Evolutionary conservation across 2,113 vertebrate species (phyloP), one percentile per base, ranked within the genome.

Genomic region (Eolophus roseicapilla): DNA sequence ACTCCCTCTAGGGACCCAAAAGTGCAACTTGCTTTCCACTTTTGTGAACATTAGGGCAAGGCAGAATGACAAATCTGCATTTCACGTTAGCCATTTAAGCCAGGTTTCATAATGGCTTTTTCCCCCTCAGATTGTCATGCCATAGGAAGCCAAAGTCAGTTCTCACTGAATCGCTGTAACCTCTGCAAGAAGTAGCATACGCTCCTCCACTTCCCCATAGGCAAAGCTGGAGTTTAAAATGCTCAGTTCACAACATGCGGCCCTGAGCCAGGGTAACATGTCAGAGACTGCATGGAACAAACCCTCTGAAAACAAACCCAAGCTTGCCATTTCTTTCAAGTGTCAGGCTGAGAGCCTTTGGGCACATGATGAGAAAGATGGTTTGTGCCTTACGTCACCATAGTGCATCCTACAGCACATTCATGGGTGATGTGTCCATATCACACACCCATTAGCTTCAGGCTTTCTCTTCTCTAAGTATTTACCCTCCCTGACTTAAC

Each of bases 401-500:
- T 0, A 0, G 31, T 46, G 39, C 64, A 52, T 33, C 24, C 73
- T 35, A 13, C 1, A 0, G n/a, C 65, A 41, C 0, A 1, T 50
- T 63, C 11, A 2, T 12, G 60, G 67, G 28, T 46, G 69, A 78
- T 4, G 18, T 27, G 44, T 25, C 82, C 74, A 10, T 12, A 50
- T 24, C 77, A 57, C 57, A 80, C 57, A 31, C 77, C 59, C 77
- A 21, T 24, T 24, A 47, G 35, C 64, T 35, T 33, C 46, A 71
- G 27, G 35, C 57, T 70, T 76, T 43, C 37, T 49, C 39, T 50
- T 63, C 78, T 78, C 39, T 43, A 59, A 69, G 59, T 41, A 57
- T 47, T 79, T 64, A 52, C 33, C 24, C 11, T 62, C 20, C 6
- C 39, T 71, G 43, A 49, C 5, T 65, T n/a, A 10, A 1, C 31